Conservation (phyloP, 2,113 vertebrate species). For the Terrapene triunguis region DNA sequence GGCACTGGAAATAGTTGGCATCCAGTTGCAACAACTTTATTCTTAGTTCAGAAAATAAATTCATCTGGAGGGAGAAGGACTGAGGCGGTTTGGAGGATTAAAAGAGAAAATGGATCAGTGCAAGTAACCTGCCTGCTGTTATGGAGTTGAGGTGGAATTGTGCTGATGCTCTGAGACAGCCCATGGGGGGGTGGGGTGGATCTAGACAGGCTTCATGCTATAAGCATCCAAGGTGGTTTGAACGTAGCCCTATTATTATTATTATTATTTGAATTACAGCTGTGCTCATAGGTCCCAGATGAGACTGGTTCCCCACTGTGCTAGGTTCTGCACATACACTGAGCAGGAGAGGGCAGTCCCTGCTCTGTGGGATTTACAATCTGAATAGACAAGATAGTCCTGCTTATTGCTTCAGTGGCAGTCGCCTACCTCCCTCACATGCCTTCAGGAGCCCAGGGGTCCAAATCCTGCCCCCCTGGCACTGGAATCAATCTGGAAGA, state of each 20-base stretch:
- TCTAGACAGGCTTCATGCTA: not conserved
- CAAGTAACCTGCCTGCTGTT: not conserved
- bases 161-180: not conserved
- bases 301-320: not conserved
- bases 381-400: not conserved
- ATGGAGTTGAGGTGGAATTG: not conserved
- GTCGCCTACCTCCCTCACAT: not conserved
- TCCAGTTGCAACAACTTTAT: slow-evolving; percentile 26
- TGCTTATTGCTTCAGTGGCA: not conserved
- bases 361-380: not conserved
- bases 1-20: slow-evolving; percentile 46
- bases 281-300: not conserved
- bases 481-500: not conserved
- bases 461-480: not conserved
- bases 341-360: not conserved
- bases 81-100: not conserved
- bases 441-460: not conserved
- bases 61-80: slow-evolving; percentile 36
- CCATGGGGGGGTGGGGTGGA: not conserved
- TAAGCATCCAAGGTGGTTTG: not conserved
- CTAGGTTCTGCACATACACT: not conserved
- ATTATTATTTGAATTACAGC: not conserved
- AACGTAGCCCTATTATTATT: not conserved
- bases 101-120: slow-evolving; percentile 32
- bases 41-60: slow-evolving; percentile 32